Conservation (phyloP, 2,113 vertebrate genomes). For the Ictalurus furcatus region DNA sequence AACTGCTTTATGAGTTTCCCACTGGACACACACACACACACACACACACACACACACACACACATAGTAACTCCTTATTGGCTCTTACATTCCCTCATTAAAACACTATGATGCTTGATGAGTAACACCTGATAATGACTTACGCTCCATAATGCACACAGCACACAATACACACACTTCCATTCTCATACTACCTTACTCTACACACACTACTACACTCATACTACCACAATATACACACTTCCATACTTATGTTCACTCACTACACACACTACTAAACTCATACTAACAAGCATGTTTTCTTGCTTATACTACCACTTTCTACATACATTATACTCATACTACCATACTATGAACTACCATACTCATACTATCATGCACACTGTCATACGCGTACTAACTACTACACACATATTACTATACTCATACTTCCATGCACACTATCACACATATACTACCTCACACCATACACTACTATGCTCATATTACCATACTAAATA, state of each 20-base stretch:
- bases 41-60: constrained; percentile 30
- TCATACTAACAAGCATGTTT: background rate
- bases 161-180: constrained; percentile 54
- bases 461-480: background rate
- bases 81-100: constrained; percentile 1
- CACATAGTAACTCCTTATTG: constrained; percentile 1
- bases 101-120: background rate
- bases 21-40: constrained; percentile 1
- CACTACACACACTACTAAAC: background rate
- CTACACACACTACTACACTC: background rate
- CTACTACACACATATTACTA: background rate
- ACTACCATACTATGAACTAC: background rate
- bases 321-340: background rate
- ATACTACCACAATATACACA: too few relatives aligned
- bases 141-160: constrained; percentile 40
- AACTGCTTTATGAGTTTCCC: constrained; percentile 22
- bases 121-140: constrained; percentile 12
- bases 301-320: background rate
- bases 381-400: background rate
- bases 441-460: background rate
- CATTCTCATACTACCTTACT: background rate
- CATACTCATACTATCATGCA: background rate
- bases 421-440: background rate
- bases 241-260: background rate
- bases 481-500: background rate